phyloP scores from a whole-genome alignment of 2,888 invertebrate species.

The Lasius fuliginosus region DNA sequence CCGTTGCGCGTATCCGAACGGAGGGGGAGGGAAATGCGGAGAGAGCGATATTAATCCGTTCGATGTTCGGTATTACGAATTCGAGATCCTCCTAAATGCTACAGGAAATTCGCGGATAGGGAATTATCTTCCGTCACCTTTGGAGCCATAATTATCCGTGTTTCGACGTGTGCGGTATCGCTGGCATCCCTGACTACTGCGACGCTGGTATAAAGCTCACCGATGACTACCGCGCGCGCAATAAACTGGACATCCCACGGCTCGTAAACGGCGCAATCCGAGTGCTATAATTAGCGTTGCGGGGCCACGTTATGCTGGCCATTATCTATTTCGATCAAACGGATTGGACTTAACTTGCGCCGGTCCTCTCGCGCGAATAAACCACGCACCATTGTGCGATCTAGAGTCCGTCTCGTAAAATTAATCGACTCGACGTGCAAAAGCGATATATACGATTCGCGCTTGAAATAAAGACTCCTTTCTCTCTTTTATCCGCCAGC shows the following conservation, averaged over 20 bases:
- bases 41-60: not conserved
- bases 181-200: constrained; percentile 18
- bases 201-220: constrained; percentile 13
- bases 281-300: constrained; percentile 57
- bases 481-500: not conserved
- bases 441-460: not conserved
- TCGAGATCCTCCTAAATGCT: not conserved
- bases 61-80: not conserved
- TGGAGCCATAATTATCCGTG: not conserved
- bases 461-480: not conserved
- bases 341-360: constrained; percentile 48
- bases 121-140: not conserved
- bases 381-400: constrained; percentile 15
- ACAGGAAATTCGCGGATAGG: not conserved
- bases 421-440: not conserved
- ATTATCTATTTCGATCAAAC: constrained; percentile 59
- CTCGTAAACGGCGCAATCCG: constrained; percentile 57
- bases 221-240: constrained; percentile 39
- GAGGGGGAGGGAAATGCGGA: not conserved
- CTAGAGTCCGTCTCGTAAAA: constrained; percentile 10
- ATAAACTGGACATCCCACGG: constrained; percentile 58
- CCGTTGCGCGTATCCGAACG: not conserved
- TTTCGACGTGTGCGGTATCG: not conserved
- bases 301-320: constrained; percentile 33
- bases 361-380: constrained; percentile 28